Evolutionary conservation across 2,888 invertebrate species (phyloP).

Genomic region (Cheilosia scutellata): DNA sequence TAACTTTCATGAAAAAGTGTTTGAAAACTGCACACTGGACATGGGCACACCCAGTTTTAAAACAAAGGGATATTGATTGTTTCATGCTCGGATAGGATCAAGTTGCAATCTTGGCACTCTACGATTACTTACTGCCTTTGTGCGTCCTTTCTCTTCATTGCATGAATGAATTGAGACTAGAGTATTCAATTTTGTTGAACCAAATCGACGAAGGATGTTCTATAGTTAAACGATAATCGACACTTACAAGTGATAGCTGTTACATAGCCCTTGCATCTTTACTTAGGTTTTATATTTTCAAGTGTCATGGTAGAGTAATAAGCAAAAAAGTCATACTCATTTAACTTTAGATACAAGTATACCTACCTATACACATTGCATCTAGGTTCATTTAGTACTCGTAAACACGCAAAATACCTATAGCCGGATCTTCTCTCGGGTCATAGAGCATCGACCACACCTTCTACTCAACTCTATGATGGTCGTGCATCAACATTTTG

Average conservation of each 20-base stretch:
- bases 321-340: neutral
- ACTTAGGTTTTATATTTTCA: no score
- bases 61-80: constrained; percentile 63
- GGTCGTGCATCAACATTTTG: neutral
- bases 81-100: neutral
- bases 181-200: no score
- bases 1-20: neutral
- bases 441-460: constrained; percentile 2
- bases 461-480: neutral
- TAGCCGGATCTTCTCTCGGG: neutral
- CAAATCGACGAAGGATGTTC: no score
- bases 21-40: constrained; percentile 41
- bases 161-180: no score
- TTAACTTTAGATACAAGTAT: neutral
- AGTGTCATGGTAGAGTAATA: no score
- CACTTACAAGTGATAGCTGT: no score
- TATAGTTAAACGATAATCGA: no score
- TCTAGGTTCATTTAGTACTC: neutral
- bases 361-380: neutral
- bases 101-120: neutral
- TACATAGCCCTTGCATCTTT: no score
- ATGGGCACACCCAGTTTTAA: constrained; percentile 66
- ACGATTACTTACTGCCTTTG: neutral
- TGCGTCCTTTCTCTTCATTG: neutral
- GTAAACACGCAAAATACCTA: neutral